These are phyloP conservation scores for Drosophila jambulina DNA, from an alignment of 1,140 invertebrate species.

Conservation along the genomic window DNA sequence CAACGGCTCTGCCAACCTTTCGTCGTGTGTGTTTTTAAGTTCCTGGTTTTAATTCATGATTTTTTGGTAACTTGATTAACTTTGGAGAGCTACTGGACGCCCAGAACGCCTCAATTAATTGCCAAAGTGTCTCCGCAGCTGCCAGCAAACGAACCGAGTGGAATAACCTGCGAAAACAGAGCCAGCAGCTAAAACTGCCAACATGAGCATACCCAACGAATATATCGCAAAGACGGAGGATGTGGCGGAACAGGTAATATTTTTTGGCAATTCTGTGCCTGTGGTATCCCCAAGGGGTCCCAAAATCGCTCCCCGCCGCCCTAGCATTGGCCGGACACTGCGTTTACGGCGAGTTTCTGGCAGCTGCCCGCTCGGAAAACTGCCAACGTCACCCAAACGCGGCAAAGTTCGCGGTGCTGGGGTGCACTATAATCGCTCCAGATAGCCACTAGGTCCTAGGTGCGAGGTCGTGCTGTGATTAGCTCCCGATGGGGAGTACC, in stretches of 20 bases:
- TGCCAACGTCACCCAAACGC: conserved; percentile 84
- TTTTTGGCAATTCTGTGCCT: conserved; percentile 8
- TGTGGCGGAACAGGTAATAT: conserved; percentile 94
- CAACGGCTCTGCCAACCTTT: conserved; percentile 32
- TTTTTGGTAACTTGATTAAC: conserved; percentile 68
- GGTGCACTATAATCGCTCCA: conserved; percentile 36
- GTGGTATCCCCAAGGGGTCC: background rate
- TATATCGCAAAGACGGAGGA: conserved; percentile 96
- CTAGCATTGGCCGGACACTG: no score
- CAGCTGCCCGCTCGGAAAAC: conserved; percentile 53
- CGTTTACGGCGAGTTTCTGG: background rate
- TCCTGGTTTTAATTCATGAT: conserved; percentile 74
- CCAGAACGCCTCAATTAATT: conserved; percentile 16
- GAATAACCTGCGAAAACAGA: conserved; percentile 17
- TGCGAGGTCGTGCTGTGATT: conserved; percentile 3
- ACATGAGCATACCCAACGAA: conserved; percentile 94
- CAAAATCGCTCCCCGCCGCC: no score
- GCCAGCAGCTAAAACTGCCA: conserved; percentile 52
- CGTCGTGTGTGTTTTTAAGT: conserved; percentile 77
- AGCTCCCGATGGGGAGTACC: conserved; percentile 13
- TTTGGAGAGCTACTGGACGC: conserved; percentile 38
- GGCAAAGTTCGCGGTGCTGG: conserved; percentile 68
- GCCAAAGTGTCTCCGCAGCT: conserved; percentile 31
- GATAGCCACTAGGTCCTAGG: background rate
- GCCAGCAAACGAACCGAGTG: conserved; percentile 11